These are phyloP conservation scores for Sphenopsis melanotis DNA, from an alignment of 2,797 vertebrate species.

Conservation along the genomic window DNA sequence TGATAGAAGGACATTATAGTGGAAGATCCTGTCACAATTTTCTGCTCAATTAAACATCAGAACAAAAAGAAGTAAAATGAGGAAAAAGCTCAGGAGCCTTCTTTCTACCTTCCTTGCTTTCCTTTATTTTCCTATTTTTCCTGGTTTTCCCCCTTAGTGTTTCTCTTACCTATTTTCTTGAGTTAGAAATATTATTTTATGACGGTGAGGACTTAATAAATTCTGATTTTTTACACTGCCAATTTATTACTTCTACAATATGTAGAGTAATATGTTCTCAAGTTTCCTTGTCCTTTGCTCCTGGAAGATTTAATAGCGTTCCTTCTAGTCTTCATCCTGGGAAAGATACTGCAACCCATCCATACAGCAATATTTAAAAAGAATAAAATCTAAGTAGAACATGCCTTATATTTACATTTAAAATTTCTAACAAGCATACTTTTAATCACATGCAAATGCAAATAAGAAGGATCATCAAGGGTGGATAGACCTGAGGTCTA, in stretches of 20 bases:
- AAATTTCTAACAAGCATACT: neutral
- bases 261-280: neutral
- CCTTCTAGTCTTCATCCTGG: neutral
- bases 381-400: neutral
- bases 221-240: neutral
- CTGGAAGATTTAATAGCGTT: neutral
- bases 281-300: neutral
- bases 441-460: neutral
- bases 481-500: neutral
- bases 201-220: neutral
- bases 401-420: neutral
- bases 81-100: neutral
- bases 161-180: neutral
- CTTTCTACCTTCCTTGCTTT: constrained; percentile 26
- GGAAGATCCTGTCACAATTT: constrained; percentile 36
- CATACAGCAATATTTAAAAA: neutral
- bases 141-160: neutral
- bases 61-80: constrained; percentile 30
- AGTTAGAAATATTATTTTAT: neutral
- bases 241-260: neutral
- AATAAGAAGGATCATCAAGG: neutral
- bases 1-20: constrained; percentile 35
- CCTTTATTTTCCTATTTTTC: constrained; percentile 22
- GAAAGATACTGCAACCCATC: neutral
- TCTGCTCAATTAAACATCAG: constrained; percentile 57